Conservation (phyloP, 1,140 invertebrate species). For the Camponotus vicinus region DNA sequence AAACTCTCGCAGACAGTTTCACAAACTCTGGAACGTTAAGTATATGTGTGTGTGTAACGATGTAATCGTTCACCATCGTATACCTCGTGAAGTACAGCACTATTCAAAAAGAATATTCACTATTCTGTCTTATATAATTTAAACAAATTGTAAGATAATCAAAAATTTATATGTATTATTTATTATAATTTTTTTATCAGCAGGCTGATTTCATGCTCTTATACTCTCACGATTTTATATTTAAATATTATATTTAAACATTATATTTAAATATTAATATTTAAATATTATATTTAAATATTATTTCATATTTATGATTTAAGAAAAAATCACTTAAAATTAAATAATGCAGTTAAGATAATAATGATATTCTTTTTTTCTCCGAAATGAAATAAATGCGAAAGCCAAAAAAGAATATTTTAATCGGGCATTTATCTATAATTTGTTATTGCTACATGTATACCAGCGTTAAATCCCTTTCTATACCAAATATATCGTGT, state of each 20-base stretch:
- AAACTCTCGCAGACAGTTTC: conserved; percentile 66
- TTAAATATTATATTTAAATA: neutral
- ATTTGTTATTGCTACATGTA: neutral
- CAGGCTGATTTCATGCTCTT: neutral
- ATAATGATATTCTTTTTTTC: neutral
- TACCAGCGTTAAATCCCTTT: neutral
- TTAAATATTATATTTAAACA: neutral
- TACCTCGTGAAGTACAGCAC: conserved; percentile 21
- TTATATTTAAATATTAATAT: neutral
- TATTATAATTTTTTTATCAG: neutral
- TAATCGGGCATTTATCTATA: neutral
- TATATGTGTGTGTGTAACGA: conserved; percentile 33
- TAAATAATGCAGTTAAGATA: neutral
- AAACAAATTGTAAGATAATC: too few species aligned
- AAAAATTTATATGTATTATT: too few species aligned
- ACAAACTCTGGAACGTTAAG: conserved; percentile 39
- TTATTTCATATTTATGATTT: too few species aligned
- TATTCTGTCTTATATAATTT: neutral
- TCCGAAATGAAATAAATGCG: neutral
- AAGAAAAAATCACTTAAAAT: too few species aligned
- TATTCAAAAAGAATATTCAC: conserved; percentile 22
- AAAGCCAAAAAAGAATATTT: neutral
- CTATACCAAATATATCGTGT: neutral
- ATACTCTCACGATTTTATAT: neutral
- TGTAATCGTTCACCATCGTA: conserved; percentile 54